Percentiles rank a stretch among this genome's conserved stretches.
phyloP scores from a whole-genome alignment of 2,113 vertebrate species.

The Passerina amoena region DNA sequence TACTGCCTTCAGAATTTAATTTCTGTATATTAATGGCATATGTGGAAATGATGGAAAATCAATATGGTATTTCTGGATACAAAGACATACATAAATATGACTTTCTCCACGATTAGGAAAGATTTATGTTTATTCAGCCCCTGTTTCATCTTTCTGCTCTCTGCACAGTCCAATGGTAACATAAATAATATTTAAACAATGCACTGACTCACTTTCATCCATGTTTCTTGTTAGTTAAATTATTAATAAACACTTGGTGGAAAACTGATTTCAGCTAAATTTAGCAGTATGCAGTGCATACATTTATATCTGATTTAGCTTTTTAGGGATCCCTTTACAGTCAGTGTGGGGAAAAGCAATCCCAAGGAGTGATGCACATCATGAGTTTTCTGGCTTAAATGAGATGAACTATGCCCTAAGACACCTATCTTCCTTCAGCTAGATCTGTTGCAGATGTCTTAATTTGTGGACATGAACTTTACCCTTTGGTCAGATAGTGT shows the following conservation, averaged over 20 bases:
- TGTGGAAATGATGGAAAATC: neutral
- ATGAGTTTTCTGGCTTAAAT: neutral
- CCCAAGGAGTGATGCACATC: neutral
- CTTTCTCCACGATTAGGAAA: neutral
- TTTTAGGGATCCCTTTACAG: neutral
- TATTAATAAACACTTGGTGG: neutral
- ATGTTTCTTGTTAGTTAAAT: conserved; percentile 17
- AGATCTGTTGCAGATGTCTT: neutral
- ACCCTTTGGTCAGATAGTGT: neutral
- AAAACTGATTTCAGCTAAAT: conserved; percentile 12
- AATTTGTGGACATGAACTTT: neutral
- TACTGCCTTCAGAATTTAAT: neutral
- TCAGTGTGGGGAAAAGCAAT: neutral
- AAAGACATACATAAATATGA: neutral
- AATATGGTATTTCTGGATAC: neutral
- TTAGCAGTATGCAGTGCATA: neutral
- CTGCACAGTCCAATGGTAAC: neutral
- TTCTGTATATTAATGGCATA: neutral
- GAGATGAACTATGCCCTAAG: neutral
- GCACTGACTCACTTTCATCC: neutral
- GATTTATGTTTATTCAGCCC: conserved; percentile 9
- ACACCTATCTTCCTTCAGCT: neutral
- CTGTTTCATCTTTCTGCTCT: neutral
- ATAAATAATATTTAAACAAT: conserved; percentile 33
- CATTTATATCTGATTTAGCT: neutral